Percentiles rank a stretch among this genome's conserved stretches.
Evolutionary conservation across 53 echinoderm and acorn worm species (phyloP).

Genomic region (Stichopus horrens): DNA sequence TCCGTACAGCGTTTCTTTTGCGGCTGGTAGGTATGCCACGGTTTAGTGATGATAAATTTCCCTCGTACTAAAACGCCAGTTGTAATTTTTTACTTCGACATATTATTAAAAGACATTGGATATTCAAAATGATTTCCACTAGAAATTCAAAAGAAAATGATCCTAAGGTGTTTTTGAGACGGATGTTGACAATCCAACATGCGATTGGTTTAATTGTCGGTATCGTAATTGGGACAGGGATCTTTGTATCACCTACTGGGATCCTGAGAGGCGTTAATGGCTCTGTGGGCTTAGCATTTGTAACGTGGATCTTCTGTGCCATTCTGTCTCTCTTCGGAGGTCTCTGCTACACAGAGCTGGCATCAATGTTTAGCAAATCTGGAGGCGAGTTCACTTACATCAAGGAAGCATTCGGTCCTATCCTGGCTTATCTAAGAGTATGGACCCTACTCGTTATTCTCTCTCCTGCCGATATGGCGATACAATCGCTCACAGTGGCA

Average conservation of each 20-base stretch:
- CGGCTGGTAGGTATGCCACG: too few species aligned
- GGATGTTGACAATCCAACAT: conserved; percentile 58
- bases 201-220: conserved; percentile 74
- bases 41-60: too few species aligned
- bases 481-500: conserved; percentile 57
- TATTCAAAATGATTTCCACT: neutral
- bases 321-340: conserved; percentile 56
- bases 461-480: conserved; percentile 53
- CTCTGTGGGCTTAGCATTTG: conserved; percentile 52
- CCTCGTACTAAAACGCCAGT: too few species aligned
- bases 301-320: conserved; percentile 53
- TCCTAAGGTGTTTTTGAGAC: conserved; percentile 51
- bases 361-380: conserved; percentile 67
- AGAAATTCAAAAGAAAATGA: neutral
- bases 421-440: conserved; percentile 55
- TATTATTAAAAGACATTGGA: too few species aligned
- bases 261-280: conserved; percentile 58
- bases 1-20: too few species aligned
- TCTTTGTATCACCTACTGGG: conserved; percentile 71
- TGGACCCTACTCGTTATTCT: conserved; percentile 59
- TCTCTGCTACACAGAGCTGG: conserved; percentile 74
- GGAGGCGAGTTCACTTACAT: conserved; percentile 73
- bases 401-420: conserved; percentile 56
- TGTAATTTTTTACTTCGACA: too few species aligned
- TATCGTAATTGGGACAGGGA: conserved; percentile 66